Base-by-base conservation (phyloP, 2,113 vertebrate genomes). In the Pangasianodon hypophthalmus region DNA sequence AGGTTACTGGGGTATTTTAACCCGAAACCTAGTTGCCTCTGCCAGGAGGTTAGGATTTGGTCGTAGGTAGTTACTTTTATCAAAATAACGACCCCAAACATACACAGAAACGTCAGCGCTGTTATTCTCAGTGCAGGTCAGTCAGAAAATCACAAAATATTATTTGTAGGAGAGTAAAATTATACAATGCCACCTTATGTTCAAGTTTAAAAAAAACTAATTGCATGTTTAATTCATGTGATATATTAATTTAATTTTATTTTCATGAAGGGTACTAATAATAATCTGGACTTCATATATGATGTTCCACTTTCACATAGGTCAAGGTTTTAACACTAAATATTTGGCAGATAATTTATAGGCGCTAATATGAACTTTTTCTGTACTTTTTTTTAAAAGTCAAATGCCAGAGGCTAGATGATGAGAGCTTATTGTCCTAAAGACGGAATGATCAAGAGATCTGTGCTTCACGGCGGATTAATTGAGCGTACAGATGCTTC, bases 401-500 rank as follows among this genome's bases (percentile, higher is more conserved):
- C 41, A 44, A 21, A 75, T 75, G 37, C 2, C 56, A 62, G 37
- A 26, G 26, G 26, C 46, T 24, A 37, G 41, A 56, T 56, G 71
- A 85, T 50, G 41, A 26, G 29, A 60, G 54, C 83, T 46, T 71
- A 50, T 37, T 75, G 67, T 48, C 54, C 88, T 85, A 52, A 60
- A 69, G 84, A 89, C 29, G 80, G 83, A 88, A 79, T 37, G 89
- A 89, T 60, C 69, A 82, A 13, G 67, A 80, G 44, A 52, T 87
- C 86, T 85, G 67, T 86, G 85, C 87, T 90, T 83, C 50, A 56
- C 87, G 86, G 85, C 62, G 58, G 84, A 92, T 90, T 90, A 90
- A 92, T 92, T 90, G 89, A 80, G 69, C 54, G 50, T 89, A 75
- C 89, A 58, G 56, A 73, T 87, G 85, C 84, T 92, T 87, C 71